Evolutionary conservation across 2,797 vertebrate genomes (phyloP).

Genomic region (Sebastes diaconus): DNA sequence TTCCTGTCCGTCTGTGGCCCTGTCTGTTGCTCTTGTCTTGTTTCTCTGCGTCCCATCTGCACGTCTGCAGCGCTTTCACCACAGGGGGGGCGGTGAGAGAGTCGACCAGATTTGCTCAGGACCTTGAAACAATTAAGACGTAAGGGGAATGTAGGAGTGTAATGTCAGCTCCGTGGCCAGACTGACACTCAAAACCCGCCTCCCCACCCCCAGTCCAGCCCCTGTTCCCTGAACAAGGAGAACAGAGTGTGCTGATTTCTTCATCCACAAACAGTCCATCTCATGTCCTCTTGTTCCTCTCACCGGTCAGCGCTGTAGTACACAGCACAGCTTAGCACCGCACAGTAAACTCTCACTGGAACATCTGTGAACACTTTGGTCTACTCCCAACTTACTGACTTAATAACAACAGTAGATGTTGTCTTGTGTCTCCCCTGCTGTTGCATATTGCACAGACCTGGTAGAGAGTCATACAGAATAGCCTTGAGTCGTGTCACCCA

Average conservation of each 20-base stretch:
- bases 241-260: conserved; percentile 79
- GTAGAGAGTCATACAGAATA: neutral
- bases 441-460: neutral
- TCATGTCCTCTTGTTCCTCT: conserved; percentile 64
- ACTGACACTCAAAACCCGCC: conserved; percentile 50
- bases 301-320: conserved; percentile 13
- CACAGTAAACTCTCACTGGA: conserved; percentile 31
- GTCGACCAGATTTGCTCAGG: conserved; percentile 27
- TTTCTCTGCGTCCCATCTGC: conserved; percentile 40
- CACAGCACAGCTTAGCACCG: conserved; percentile 36
- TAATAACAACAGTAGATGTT: conserved; percentile 11
- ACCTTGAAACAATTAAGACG: conserved; percentile 77
- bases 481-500: neutral
- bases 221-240: conserved; percentile 68
- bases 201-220: conserved; percentile 53
- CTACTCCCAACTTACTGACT: conserved; percentile 8
- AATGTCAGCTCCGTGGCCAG: conserved; percentile 61
- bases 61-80: conserved; percentile 48
- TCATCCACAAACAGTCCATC: conserved; percentile 62
- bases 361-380: conserved; percentile 19
- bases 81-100: conserved; percentile 33
- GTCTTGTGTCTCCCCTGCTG: neutral
- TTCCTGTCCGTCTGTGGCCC: conserved; percentile 42
- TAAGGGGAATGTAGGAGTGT: conserved; percentile 65
- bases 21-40: conserved; percentile 28